phyloP scores from a whole-genome alignment of 2,888 invertebrate species.

The Aproaerema taeniolella region DNA sequence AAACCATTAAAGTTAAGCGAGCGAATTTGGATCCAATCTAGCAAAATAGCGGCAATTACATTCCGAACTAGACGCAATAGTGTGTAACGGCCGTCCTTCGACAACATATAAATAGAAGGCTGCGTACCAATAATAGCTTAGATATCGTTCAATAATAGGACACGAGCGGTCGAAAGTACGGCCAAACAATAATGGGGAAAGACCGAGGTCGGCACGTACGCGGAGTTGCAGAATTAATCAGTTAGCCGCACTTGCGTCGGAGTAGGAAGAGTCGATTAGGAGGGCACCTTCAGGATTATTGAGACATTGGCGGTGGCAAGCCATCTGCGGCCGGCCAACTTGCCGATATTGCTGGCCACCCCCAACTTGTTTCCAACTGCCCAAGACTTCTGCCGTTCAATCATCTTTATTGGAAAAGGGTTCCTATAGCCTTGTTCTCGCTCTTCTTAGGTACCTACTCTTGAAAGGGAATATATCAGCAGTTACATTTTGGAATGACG shows the following conservation, averaged over 20 bases:
- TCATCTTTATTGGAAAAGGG: slow-evolving; percentile 63
- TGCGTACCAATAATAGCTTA: slow-evolving; percentile 56
- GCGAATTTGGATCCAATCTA: slow-evolving; percentile 56
- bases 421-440: too few species aligned
- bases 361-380: slow-evolving; percentile 69
- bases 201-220: slow-evolving; percentile 60
- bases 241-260: slow-evolving; percentile 74
- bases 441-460: slow-evolving; percentile 38
- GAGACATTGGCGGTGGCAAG: slow-evolving; percentile 66
- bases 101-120: slow-evolving; percentile 58
- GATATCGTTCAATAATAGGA: slow-evolving; percentile 68
- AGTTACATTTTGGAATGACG: slow-evolving; percentile 43
- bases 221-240: slow-evolving; percentile 68
- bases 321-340: slow-evolving; percentile 68
- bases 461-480: slow-evolving; percentile 40
- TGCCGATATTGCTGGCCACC: slow-evolving; percentile 65
- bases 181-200: slow-evolving; percentile 61
- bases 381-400: slow-evolving; percentile 64
- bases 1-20: slow-evolving; percentile 46
- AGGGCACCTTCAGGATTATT: slow-evolving; percentile 73
- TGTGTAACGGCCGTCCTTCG: slow-evolving; percentile 54
- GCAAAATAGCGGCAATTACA: slow-evolving; percentile 67
- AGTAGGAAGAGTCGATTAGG: slow-evolving; percentile 74
- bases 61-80: slow-evolving; percentile 54
- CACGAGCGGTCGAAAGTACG: slow-evolving; percentile 51